Conservation (phyloP, 2,113 vertebrate genomes). For the Xenopus tropicalis region DNA sequence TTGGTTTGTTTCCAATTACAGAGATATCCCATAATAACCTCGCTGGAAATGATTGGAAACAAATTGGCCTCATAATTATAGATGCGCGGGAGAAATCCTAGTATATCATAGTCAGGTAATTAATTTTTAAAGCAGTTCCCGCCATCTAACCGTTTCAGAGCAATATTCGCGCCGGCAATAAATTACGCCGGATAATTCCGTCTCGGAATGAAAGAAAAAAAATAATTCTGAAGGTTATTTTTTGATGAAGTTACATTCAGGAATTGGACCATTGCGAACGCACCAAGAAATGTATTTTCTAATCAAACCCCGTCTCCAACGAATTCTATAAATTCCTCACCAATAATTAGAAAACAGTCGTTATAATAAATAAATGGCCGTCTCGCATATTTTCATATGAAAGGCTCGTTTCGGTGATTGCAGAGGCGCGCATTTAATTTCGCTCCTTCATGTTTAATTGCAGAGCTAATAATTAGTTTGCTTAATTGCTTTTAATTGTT, state of each 20-base stretch:
- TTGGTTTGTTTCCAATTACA: constrained; percentile 54
- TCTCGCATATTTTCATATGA: too few relatives aligned
- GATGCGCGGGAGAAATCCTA: constrained; percentile 64
- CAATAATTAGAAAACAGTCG: too few relatives aligned
- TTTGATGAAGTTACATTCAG: not conserved
- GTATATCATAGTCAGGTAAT: constrained; percentile 70
- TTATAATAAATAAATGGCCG: too few relatives aligned
- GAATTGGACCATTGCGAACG: not conserved
- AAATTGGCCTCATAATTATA: constrained; percentile 75
- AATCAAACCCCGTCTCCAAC: too few relatives aligned
- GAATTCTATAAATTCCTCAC: too few relatives aligned
- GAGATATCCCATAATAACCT: constrained; percentile 70
- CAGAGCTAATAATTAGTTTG: too few relatives aligned
- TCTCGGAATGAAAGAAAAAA: constrained; percentile 59
- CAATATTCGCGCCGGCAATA: constrained; percentile 54
- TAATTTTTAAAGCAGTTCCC: constrained; percentile 71
- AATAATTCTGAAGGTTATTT: constrained; percentile 56
- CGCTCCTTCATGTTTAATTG: too few relatives aligned
- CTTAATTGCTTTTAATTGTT: too few relatives aligned
- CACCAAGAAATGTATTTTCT: too few relatives aligned
- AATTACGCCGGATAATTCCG: constrained; percentile 54
- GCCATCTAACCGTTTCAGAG: constrained; percentile 58
- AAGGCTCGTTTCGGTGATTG: too few relatives aligned
- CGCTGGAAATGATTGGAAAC: constrained; percentile 71
- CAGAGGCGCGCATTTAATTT: too few relatives aligned